Percentiles rank a stretch among this genome's conserved stretches.
These are phyloP conservation scores for Biston betularia DNA, from an alignment of 2,888 invertebrate genomes.

Conservation along the genomic window DNA sequence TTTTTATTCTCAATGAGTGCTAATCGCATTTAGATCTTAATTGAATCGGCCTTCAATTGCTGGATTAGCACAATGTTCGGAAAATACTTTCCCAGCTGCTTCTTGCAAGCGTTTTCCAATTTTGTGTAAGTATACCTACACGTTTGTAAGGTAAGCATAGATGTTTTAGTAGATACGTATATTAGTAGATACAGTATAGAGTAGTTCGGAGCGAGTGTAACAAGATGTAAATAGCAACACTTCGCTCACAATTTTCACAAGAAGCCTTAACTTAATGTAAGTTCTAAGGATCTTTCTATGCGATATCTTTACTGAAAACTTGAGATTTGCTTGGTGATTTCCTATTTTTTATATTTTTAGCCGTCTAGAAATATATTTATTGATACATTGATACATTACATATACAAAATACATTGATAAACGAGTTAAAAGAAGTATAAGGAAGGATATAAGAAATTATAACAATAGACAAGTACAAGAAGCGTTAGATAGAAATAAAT, in stretches of 20 bases:
- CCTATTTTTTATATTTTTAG: too few relatives aligned
- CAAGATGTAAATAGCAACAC: slow-evolving; percentile 11
- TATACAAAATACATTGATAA: slow-evolving; percentile 1
- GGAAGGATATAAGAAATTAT: neutral
- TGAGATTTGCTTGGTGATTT: too few relatives aligned
- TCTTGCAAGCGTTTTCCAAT: slow-evolving; percentile 9
- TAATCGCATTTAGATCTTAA: slow-evolving; percentile 43
- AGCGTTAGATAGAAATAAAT: neutral
- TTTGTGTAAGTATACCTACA: slow-evolving; percentile 5
- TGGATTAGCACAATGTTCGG: slow-evolving; percentile 5
- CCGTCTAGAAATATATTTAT: too few relatives aligned
- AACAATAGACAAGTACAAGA: neutral
- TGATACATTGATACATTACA: too few relatives aligned
- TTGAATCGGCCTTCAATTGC: slow-evolving; percentile 35
- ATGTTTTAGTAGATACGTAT: slow-evolving; percentile 6
- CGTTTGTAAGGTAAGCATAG: slow-evolving; percentile 12
- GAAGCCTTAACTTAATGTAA: slow-evolving; percentile 9
- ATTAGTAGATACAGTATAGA: neutral
- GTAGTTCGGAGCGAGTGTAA: slow-evolving; percentile 1
- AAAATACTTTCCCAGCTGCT: slow-evolving; percentile 19
- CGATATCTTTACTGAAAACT: slow-evolving; percentile 1
- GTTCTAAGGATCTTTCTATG: slow-evolving; percentile 9
- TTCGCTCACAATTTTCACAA: slow-evolving; percentile 4
- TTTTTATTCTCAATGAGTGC: slow-evolving; percentile 37
- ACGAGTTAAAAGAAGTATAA: slow-evolving; percentile 1